Base-by-base conservation (phyloP, 2,797 vertebrate species). In the Poecilia gillii region DNA sequence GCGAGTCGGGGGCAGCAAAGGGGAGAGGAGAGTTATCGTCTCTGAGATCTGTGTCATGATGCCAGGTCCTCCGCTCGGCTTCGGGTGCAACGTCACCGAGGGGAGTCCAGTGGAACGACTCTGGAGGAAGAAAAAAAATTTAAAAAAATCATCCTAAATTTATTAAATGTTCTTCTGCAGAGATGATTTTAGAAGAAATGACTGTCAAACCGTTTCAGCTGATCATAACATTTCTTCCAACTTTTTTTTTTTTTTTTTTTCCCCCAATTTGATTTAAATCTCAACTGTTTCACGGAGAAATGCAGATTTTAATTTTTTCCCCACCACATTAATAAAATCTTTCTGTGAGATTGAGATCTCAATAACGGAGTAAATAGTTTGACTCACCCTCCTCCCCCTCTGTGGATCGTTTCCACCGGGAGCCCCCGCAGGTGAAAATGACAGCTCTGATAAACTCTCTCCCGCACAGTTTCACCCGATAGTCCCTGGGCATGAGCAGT, bases 371-470 rank as follows among this genome's bases (percentile, higher is more conserved):
- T 11, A 36, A 31, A 3, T 6, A 47, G 0, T 31, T 77, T 0
- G 28, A 90, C 93, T 91, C 76, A 95, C 93, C 91, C 1, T 23
- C 73, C 45, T 89, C 87, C 0, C 55, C 83, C 0, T 91, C 82
- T 14, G 79, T 33, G 47, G 94, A 90, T 0, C 97, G 90, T 87
- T 85, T 97, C 97, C 96, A 97, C 3, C 97, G 94, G 74, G 97
- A 97, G 28, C 96, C 96, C 1, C 97, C 97, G 73, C 97, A 98
- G 86, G 96, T 97, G 91, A 96, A 97, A 84, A 97, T 97, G 76
- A 98, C 96, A 0, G 97, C 97, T 86, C 97, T 92, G 94, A 98
- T 97, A 89, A 98, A 98, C 93, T 97, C 97, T 66, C 97, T 92
- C 0, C 97, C 97, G 82, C 97, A 98, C 81, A 98, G 93, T 76